Evolutionary conservation across 2,797 vertebrate genomes (phyloP), one percentile per base, ranked within the genome.

Genomic region (Cryptoblepharus egeriae): DNA sequence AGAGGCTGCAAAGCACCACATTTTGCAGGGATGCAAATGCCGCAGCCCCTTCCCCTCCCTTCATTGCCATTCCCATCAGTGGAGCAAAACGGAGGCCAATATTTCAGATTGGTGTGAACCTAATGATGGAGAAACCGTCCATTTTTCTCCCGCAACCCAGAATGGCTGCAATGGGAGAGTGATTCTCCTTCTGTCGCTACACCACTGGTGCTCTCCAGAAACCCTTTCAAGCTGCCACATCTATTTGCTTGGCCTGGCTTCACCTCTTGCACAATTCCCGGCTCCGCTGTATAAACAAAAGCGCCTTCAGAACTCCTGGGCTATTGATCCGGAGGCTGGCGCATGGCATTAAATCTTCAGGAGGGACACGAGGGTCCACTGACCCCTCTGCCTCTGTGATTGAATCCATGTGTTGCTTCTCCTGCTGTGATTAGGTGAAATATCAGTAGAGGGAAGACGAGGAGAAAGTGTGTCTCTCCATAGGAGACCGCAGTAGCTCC

Each of bases 401-500:
- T 39, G 0, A 63, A 60, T 80, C 93, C 3, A 2, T 72, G 12
- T 30, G 55, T 42, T 81, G 39, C 67, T 84, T 79, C 76, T 45
- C 69, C 78, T 64, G 87, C 82, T 75, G 76, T 8, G 65, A 87
- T 1, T 84, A 90, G 91, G 90, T 35, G 76, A 58, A 75, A 84
- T 0, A 0, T 0, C 8, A 81, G 81, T 71, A 37, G 77, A 83
- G 82, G 82, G 70, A 79, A 0, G 78, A 83, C 15, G 1, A 72
- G 49, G 78, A 89, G 80, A 83, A 79, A 88, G 88, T 30, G 30
- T 92, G 85, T 87, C 85, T 94, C 92, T 82, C 91, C 69, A 89
- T 81, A 73, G 87, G 92, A 92, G 84, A 82, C 77, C 87, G 60
- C 58, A 85, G 86, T 85, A 1, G 49, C 80, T 88, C 87, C 88